phyloP scores from a whole-genome alignment of 2,113 vertebrate genomes.

The Silurus asotus region DNA sequence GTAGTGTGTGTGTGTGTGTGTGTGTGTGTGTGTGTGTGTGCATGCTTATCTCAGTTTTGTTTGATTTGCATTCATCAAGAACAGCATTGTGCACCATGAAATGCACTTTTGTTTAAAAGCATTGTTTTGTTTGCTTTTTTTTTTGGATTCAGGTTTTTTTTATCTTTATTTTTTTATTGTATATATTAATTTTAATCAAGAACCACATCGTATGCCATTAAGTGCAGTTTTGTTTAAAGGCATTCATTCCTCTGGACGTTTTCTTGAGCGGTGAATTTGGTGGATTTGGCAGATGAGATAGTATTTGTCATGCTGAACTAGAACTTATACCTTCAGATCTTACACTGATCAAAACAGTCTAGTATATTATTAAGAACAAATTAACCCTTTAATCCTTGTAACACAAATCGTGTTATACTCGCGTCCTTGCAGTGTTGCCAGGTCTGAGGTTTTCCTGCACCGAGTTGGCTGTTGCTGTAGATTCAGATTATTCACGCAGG shows the following conservation, averaged over 20 bases:
- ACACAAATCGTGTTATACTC: not conserved
- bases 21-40: slow-evolving; percentile 40
- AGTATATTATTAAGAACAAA: not conserved
- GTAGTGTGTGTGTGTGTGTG: slow-evolving; percentile 46
- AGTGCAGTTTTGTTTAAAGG: slow-evolving; percentile 4
- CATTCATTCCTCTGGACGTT: not conserved
- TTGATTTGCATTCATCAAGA: not conserved
- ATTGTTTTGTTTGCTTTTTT: not conserved
- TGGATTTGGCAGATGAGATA: not conserved
- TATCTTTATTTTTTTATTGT: too few relatives aligned
- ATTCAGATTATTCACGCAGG: not conserved
- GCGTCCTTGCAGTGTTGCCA: not conserved
- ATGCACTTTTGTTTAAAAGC: slow-evolving; percentile 7
- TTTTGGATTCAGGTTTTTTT: too few relatives aligned
- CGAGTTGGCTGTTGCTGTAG: not conserved
- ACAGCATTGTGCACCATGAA: not conserved
- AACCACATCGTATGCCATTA: not conserved
- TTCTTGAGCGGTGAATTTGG: not conserved
- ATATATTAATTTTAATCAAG: too few relatives aligned
- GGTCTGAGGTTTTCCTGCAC: not conserved
- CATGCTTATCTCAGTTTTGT: not conserved
- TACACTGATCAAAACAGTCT: not conserved
- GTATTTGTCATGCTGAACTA: too few relatives aligned
- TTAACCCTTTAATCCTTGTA: not conserved
- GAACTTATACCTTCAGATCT: not conserved